phyloP scores from a whole-genome alignment of 2,113 vertebrate species.

The Pandion haliaetus region DNA sequence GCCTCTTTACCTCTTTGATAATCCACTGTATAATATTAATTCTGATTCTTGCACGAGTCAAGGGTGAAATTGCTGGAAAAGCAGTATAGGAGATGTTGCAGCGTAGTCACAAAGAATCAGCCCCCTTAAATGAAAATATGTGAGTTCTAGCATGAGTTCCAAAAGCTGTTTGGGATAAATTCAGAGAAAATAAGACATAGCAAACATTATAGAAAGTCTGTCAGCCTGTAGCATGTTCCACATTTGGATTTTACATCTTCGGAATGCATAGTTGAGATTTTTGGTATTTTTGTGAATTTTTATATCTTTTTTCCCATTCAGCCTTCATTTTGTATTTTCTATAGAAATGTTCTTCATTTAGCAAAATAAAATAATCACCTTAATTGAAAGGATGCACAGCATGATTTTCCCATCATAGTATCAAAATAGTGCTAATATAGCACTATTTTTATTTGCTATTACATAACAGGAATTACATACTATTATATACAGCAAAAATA shows the following conservation, averaged over 20 bases:
- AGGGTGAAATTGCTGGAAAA: background rate
- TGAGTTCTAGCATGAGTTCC: background rate
- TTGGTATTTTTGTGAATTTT: background rate
- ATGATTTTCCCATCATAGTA: background rate
- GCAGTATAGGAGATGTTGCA: background rate
- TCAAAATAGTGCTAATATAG: background rate
- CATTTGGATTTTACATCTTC: background rate
- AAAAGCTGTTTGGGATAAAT: background rate
- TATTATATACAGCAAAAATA: background rate
- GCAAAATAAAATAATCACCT: background rate
- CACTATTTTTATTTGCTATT: background rate
- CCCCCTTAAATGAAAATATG: background rate
- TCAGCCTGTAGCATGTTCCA: background rate
- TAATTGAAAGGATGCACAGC: slow-evolving; percentile 2
- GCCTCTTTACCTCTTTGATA: background rate
- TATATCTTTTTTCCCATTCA: background rate
- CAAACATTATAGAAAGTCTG: background rate
- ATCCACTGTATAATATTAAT: background rate
- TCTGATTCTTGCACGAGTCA: background rate
- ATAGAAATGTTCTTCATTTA: background rate
- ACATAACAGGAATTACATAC: background rate
- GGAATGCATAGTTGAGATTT: background rate
- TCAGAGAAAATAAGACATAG: background rate
- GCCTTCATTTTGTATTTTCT: background rate
- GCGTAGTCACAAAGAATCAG: background rate